phyloP scores from a whole-genome alignment of 2,888 invertebrate species.

The Drosophila fungiperda region DNA sequence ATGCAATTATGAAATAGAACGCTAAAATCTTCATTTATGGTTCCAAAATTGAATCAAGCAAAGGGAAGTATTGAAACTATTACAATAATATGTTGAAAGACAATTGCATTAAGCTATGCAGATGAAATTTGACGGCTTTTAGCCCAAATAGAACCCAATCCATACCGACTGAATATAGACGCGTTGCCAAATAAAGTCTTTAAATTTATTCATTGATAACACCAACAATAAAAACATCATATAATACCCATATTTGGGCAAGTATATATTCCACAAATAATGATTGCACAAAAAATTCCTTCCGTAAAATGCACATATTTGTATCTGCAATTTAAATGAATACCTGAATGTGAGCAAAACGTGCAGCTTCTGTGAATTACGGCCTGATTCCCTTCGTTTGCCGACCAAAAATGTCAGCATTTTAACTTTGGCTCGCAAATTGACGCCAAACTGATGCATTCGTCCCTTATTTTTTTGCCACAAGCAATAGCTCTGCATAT shows the following conservation, averaged over 20 bases:
- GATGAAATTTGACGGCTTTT: background rate
- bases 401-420: conserved; percentile 47
- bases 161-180: background rate
- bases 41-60: background rate
- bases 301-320: conserved; percentile 34
- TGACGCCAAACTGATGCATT: conserved; percentile 23
- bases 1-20: background rate
- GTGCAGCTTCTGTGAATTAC: conserved; percentile 34
- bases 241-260: background rate
- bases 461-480: conserved; percentile 23
- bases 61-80: background rate
- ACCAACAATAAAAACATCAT: background rate
- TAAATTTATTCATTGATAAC: background rate
- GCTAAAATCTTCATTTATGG: background rate
- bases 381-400: conserved; percentile 39
- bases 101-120: background rate
- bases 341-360: conserved; percentile 34
- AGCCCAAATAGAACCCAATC: background rate
- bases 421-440: conserved; percentile 44
- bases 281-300: conserved; percentile 12
- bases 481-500: conserved; percentile 33
- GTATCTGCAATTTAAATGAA: conserved; percentile 57
- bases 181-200: background rate
- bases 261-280: conserved; percentile 4
- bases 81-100: background rate